Conservation (phyloP, 2,888 invertebrate species). For the Archaeoteleia sp. region DNA sequence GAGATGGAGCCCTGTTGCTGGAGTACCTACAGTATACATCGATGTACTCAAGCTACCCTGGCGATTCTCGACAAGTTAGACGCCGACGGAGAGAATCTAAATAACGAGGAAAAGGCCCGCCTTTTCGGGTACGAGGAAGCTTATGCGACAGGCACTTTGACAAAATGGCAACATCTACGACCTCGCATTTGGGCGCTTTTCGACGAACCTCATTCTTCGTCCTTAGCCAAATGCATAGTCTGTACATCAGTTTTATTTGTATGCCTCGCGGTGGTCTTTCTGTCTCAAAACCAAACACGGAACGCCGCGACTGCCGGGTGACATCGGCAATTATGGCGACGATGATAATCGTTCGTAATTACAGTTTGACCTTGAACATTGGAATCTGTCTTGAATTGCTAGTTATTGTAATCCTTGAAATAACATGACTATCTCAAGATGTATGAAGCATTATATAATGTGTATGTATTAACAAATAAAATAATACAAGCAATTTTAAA, state of each 20-base stretch:
- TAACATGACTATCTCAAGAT: too few relatives aligned
- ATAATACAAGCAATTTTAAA: too few relatives aligned
- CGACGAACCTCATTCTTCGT: slow-evolving; percentile 96
- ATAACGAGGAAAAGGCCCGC: slow-evolving; percentile 93
- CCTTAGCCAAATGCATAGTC: slow-evolving; percentile 93
- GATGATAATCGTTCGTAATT: too few relatives aligned
- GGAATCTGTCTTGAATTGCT: too few relatives aligned
- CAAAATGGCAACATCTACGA: slow-evolving; percentile 92
- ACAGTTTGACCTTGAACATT: too few relatives aligned
- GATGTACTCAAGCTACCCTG: slow-evolving; percentile 94
- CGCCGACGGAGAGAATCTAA: slow-evolving; percentile 93
- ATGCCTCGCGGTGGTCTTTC: slow-evolving; percentile 95
- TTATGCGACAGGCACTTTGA: slow-evolving; percentile 85
- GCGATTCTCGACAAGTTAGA: slow-evolving; percentile 97
- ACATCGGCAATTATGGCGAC: too few relatives aligned
- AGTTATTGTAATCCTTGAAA: too few relatives aligned
- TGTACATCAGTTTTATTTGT: slow-evolving; percentile 97
- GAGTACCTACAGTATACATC: slow-evolving; percentile 95
- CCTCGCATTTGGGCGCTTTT: slow-evolving; percentile 96
- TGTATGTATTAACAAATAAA: too few relatives aligned
- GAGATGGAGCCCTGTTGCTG: slow-evolving; percentile 97
- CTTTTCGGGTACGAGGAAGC: slow-evolving; percentile 94
- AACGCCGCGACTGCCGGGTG: slow-evolving; percentile 25
- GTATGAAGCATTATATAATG: too few relatives aligned
- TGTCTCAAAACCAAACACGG: slow-evolving; percentile 75